phyloP scores from a whole-genome alignment of 2,113 vertebrate genomes.

The Phycodurus eques region DNA sequence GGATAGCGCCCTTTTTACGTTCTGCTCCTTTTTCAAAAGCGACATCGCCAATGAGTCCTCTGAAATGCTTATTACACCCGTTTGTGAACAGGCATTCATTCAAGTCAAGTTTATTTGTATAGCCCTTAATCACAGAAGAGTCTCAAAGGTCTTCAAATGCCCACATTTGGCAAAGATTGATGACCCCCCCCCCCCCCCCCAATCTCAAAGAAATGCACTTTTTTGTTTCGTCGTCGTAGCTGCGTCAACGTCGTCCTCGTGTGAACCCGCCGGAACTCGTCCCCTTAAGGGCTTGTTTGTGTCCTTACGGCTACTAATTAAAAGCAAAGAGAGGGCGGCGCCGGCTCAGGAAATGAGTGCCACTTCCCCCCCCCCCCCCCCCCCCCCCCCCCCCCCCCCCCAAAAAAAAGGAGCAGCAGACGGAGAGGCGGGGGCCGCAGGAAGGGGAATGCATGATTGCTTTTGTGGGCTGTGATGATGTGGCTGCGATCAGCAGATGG shows the following conservation, averaged over 20 bases:
- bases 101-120: too few species aligned
- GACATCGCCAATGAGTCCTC: too few species aligned
- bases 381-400: background rate
- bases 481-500: conserved; percentile 1
- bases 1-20: too few species aligned
- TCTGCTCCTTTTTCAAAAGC: too few species aligned
- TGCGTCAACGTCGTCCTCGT: background rate
- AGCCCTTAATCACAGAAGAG: too few species aligned
- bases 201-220: too few species aligned
- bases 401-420: conserved; percentile 21
- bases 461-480: conserved; percentile 10
- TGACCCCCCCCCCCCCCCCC: too few species aligned
- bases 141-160: too few species aligned
- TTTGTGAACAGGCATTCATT: too few species aligned
- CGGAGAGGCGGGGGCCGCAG: background rate
- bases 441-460: conserved; percentile 12
- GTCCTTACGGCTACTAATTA: conserved; percentile 47
- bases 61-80: too few species aligned
- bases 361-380: background rate
- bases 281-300: conserved; percentile 31
- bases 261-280: conserved; percentile 16
- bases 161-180: too few species aligned
- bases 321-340: conserved; percentile 35
- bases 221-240: background rate
- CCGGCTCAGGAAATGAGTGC: conserved; percentile 24